These are phyloP conservation scores for Raja brachyura DNA, from an alignment of 2,113 vertebrate genomes.

Conservation along the genomic window DNA sequence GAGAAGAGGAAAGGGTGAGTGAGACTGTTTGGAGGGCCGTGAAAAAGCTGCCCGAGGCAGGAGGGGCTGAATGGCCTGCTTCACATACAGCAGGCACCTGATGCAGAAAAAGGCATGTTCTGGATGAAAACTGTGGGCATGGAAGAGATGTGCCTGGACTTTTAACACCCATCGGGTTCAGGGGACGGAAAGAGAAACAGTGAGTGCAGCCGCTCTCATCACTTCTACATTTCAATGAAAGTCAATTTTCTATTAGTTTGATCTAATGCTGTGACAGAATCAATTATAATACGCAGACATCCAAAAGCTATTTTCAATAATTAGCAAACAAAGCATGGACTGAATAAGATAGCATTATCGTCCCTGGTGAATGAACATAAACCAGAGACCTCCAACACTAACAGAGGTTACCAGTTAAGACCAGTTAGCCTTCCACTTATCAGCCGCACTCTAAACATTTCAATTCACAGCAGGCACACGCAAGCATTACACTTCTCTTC, in stretches of 20 bases:
- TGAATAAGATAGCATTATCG: background rate
- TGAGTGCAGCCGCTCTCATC: background rate
- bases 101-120: background rate
- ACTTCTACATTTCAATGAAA: conserved; percentile 3
- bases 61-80: background rate
- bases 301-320: conserved; percentile 29
- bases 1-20: too few species aligned
- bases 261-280: conserved; percentile 31
- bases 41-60: background rate
- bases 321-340: background rate
- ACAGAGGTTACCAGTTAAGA: background rate
- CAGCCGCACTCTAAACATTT: background rate
- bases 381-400: background rate
- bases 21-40: background rate
- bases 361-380: background rate
- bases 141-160: background rate
- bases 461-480: background rate
- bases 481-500: background rate
- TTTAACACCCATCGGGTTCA: background rate
- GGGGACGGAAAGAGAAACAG: too few species aligned
- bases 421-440: background rate
- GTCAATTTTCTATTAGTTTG: conserved; percentile 18
- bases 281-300: background rate
- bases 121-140: background rate
- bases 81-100: background rate